Evolutionary conservation across 2,113 vertebrate species (phyloP).

Genomic region (Carassius carassius): DNA sequence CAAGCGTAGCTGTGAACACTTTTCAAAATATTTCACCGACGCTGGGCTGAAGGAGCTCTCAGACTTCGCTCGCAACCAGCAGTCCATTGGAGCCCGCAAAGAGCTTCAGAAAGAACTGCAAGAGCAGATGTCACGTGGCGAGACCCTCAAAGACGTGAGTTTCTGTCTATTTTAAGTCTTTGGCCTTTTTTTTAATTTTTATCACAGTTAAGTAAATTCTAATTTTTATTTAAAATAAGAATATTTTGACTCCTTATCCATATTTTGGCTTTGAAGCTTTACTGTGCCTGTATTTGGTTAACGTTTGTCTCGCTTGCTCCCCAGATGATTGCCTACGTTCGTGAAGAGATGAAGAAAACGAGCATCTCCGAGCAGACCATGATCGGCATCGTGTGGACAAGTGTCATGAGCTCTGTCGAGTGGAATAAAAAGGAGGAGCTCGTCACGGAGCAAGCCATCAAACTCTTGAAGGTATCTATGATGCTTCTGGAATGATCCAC

Average conservation of each 20-base stretch:
- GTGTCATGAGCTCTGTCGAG: conserved; percentile 95
- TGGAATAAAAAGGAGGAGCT: conserved; percentile 99
- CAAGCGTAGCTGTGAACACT: conserved; percentile 97
- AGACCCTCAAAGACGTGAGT: conserved; percentile 91
- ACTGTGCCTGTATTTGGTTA: not conserved
- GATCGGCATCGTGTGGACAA: conserved; percentile 93
- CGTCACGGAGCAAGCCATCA: conserved; percentile 99
- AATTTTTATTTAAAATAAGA: too few relatives aligned
- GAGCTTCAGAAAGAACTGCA: conserved; percentile 98
- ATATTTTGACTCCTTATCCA: not conserved
- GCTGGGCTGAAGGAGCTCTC: conserved; percentile 96
- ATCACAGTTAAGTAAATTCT: too few relatives aligned
- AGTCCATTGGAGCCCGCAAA: conserved; percentile 93
- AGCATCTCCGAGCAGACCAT: conserved; percentile 93
- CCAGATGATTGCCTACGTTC: conserved; percentile 91
- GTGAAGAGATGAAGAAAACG: conserved; percentile 97
- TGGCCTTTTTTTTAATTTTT: too few relatives aligned
- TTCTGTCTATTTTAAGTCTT: not conserved
- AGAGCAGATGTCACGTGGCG: conserved; percentile 92
- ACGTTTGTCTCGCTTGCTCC: not conserved
- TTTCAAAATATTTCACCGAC: conserved; percentile 98
- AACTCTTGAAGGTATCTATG: conserved; percentile 84
- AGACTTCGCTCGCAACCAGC: conserved; percentile 95
- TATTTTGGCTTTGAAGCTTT: not conserved
- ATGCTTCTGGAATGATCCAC: not conserved